These are phyloP conservation scores for Leucoraja ocellata DNA, from an alignment of 2,797 vertebrate genomes.

Conservation along the genomic window DNA sequence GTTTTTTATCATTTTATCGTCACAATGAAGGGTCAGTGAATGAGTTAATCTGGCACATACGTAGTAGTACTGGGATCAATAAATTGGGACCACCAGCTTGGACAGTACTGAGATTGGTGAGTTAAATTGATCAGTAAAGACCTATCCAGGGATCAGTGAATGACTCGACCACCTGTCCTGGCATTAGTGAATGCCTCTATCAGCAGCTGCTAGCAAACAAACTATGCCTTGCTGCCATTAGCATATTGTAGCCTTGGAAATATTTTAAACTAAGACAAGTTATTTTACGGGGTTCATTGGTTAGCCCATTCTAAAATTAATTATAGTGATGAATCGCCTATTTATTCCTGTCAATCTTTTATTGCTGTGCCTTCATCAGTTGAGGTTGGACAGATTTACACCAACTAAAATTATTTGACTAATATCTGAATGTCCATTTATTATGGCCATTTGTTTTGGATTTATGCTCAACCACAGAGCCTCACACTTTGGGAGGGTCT, in stretches of 20 bases:
- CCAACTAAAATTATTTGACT: neutral
- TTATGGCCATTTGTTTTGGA: neutral
- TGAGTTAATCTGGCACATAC: too few species aligned
- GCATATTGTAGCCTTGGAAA: neutral
- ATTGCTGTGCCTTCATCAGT: neutral
- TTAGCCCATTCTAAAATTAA: neutral
- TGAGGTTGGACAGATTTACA: constrained; percentile 1
- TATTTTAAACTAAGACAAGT: neutral
- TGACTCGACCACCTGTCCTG: too few species aligned
- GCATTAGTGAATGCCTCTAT: neutral
- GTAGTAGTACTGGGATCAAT: too few species aligned
- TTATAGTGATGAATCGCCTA: neutral
- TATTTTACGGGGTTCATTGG: neutral
- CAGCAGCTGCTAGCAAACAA: neutral
- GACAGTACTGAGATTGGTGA: too few species aligned
- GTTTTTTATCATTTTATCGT: too few species aligned
- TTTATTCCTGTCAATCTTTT: neutral
- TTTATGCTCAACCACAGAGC: neutral
- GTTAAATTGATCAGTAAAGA: too few species aligned
- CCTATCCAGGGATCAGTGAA: too few species aligned
- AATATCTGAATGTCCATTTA: neutral
- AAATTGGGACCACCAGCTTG: too few species aligned
- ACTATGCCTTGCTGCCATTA: neutral
- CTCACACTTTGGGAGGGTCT: neutral
- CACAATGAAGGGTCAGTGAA: too few species aligned